A percentile compares a stretch with the other conserved stretches of the same genome.
phyloP scores from a whole-genome alignment of 2,888 invertebrate genomes.

The Amphipyra berbera region DNA sequence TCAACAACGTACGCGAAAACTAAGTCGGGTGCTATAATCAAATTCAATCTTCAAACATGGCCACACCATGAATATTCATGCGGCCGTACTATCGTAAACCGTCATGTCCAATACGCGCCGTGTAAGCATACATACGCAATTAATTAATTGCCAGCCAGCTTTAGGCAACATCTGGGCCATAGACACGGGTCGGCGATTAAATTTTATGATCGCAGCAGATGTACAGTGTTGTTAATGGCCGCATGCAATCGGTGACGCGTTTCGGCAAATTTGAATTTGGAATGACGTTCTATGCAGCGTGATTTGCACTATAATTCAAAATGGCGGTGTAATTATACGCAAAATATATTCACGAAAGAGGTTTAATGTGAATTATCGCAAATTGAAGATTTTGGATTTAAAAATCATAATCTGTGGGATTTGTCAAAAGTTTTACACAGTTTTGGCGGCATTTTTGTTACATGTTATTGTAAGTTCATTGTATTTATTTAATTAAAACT shows the following conservation, averaged over 20 bases:
- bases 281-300: slow-evolving; percentile 48
- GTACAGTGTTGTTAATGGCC: slow-evolving; percentile 76
- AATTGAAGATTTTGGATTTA: neutral
- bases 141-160: slow-evolving; percentile 85
- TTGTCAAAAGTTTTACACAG: neutral
- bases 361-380: neutral
- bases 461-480: neutral
- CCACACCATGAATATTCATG: slow-evolving; percentile 81
- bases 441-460: neutral
- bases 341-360: neutral
- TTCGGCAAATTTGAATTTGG: slow-evolving; percentile 65
- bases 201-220: slow-evolving; percentile 84
- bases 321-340: neutral
- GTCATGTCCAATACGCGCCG: slow-evolving; percentile 80
- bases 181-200: slow-evolving; percentile 78
- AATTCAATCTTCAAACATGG: slow-evolving; percentile 74
- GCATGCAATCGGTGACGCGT: slow-evolving; percentile 56
- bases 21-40: slow-evolving; percentile 61
- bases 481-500: neutral
- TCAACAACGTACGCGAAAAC: slow-evolving; percentile 42
- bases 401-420: neutral
- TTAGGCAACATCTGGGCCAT: slow-evolving; percentile 79
- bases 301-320: neutral
- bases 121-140: slow-evolving; percentile 80
- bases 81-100: slow-evolving; percentile 78